Conservation (phyloP, 1,140 invertebrate species). For the Lordiphosa stackelbergi region DNA sequence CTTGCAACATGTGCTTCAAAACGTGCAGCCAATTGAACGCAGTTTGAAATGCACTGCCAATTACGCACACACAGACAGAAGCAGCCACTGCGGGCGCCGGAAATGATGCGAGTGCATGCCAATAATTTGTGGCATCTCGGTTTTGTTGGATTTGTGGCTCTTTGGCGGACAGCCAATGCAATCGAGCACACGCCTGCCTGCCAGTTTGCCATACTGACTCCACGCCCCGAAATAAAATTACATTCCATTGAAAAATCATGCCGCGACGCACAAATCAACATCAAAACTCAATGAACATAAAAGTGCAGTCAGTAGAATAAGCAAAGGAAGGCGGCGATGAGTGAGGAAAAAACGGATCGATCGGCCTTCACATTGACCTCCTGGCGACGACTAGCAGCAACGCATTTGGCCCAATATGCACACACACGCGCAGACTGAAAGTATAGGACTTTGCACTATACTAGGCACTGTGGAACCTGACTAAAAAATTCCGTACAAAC, state of each 20-base stretch:
- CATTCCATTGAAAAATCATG: constrained; percentile 73
- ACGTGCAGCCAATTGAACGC: constrained; percentile 19
- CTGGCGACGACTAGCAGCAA: constrained; percentile 40
- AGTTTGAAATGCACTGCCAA: constrained; percentile 28
- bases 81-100: background rate
- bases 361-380: constrained; percentile 69
- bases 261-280: constrained; percentile 67
- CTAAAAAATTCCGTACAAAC: too few species aligned
- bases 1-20: background rate
- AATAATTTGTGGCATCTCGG: constrained; percentile 41
- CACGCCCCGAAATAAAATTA: constrained; percentile 48
- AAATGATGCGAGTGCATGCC: constrained; percentile 21
- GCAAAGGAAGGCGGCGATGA: constrained; percentile 2
- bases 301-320: constrained; percentile 1
- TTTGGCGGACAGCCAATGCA: constrained; percentile 63
- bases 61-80: constrained; percentile 38
- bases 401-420: constrained; percentile 54
- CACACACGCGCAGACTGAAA: constrained; percentile 10
- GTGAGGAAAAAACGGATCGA: constrained; percentile 46
- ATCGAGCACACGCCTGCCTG: constrained; percentile 56
- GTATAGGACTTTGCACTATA: constrained; percentile 39
- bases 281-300: constrained; percentile 69
- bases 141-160: constrained; percentile 16
- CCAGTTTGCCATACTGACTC: constrained; percentile 12
- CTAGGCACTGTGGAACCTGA: background rate